These are phyloP conservation scores for Neosilurus hyrtlii DNA, from an alignment of 2,797 vertebrate species.

Conservation along the genomic window DNA sequence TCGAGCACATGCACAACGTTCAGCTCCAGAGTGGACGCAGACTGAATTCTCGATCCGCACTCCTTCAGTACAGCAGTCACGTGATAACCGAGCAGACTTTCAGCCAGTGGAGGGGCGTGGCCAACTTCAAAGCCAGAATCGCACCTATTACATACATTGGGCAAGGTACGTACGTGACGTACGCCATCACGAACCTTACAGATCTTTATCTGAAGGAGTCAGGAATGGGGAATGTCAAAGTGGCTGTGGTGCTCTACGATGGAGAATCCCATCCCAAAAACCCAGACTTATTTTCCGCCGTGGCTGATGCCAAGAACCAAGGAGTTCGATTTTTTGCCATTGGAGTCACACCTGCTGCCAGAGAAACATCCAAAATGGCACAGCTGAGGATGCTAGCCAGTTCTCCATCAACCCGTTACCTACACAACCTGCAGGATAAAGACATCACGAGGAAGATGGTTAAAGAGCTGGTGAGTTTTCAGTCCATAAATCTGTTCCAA, in stretches of 20 bases:
- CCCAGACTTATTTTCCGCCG: constrained; percentile 83
- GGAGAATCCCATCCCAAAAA: constrained; percentile 87
- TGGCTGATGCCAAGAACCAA: constrained; percentile 85
- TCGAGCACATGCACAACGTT: constrained; percentile 74
- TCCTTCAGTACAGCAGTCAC: constrained; percentile 90
- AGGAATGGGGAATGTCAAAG: constrained; percentile 70
- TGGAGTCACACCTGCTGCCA: constrained; percentile 83
- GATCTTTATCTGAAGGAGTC: constrained; percentile 83
- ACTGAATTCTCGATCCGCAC: constrained; percentile 77
- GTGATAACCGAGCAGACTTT: constrained; percentile 84
- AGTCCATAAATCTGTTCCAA: too few species aligned
- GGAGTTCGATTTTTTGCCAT: constrained; percentile 84
- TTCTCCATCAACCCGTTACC: constrained; percentile 76
- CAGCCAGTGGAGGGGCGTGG: constrained; percentile 78
- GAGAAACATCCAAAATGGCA: constrained; percentile 74
- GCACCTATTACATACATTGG: constrained; percentile 80
- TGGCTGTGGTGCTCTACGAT: constrained; percentile 83
- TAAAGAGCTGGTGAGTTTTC: constrained; percentile 80
- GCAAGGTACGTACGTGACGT: constrained; percentile 87
- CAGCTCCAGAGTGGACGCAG: constrained; percentile 73
- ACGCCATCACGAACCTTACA: constrained; percentile 90
- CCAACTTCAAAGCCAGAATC: constrained; percentile 77
- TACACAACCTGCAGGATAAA: constrained; percentile 85
- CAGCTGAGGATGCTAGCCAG: constrained; percentile 81
- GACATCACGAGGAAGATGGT: constrained; percentile 78